Conservation (phyloP, 2,113 vertebrate genomes). For the Donacobius atricapilla region DNA sequence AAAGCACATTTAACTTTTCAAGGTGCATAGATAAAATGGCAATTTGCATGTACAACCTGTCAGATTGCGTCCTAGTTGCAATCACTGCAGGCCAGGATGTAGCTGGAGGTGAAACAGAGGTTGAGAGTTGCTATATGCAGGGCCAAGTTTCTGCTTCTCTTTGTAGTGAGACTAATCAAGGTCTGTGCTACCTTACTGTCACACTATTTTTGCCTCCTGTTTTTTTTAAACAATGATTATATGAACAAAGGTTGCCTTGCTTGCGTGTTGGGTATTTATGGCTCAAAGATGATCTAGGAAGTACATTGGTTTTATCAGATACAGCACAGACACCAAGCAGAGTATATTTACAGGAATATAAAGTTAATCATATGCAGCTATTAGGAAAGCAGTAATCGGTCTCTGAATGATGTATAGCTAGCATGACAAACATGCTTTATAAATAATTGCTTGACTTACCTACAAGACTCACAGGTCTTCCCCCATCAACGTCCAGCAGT, state of each 20-base stretch:
- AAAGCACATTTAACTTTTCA: not conserved
- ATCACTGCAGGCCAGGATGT: not conserved
- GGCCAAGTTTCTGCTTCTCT: not conserved
- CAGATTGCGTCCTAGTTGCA: not conserved
- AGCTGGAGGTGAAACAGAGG: not conserved
- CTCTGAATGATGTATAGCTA: not conserved
- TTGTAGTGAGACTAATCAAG: not conserved
- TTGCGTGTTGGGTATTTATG: not conserved
- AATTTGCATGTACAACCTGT: not conserved
- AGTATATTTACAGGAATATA: not conserved
- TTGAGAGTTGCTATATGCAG: not conserved
- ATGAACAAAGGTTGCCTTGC: not conserved
- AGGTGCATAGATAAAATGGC: not conserved
- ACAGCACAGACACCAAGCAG: not conserved
- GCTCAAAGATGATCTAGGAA: not conserved
- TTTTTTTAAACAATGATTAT: not conserved
- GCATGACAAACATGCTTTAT: not conserved
- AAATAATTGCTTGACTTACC: conserved; percentile 23
- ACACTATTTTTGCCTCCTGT: not conserved
- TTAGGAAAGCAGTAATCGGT: not conserved
- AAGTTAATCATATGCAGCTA: not conserved
- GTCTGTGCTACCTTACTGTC: not conserved
- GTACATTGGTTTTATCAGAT: not conserved
- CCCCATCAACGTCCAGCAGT: not conserved
- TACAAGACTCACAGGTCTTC: not conserved